Evolutionary conservation across 2,888 invertebrate species (phyloP), one percentile per base, ranked within the genome.

Genomic region (Clanis bilineata): DNA sequence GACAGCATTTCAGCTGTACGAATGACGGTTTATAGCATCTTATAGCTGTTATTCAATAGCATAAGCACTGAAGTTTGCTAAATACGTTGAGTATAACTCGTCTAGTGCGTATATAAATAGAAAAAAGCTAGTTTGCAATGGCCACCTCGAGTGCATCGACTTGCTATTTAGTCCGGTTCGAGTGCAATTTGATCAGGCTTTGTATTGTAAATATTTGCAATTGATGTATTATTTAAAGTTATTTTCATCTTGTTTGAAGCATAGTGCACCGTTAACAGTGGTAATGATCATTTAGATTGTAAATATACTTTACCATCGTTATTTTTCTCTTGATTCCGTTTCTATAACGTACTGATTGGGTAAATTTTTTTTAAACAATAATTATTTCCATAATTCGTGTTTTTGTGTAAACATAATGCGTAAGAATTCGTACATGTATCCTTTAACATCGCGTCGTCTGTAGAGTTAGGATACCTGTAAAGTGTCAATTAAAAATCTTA

Each of bases 81-180:
- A 28, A 57, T 60, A 63, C 57, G 64, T 67, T 70, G 63, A 61
- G 65, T 63, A 32, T 64, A 69, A 63, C 60, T 65, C 61, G 59
- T 67, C 39, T 51, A 44, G 64, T 69, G 68, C 65, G 66, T 63
- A 68, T 70, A 70, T 73, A 75, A 74, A 77, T 77, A 80, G 73
- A 68, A 72, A 74, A 77, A 75, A 74, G 66, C 64, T 68, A 69
- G 67, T 64, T 68, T 66, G 61, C 64, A 67, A 68, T 69, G 68
- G 68, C 71, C 65, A 69, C 70, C 64, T 64, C 57, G 72, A 78
- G 79, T 80, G 81, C 82, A 78, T 78, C 78, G 79, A 82, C 79
- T 78, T 68, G 72, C 77, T 73, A 72, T 75, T 74, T 74, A 75
- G 56, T 76, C 73, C 75, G 68, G 67, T 66, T 64, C 64, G 71